Evolutionary conservation across 2,888 invertebrate species (phyloP), one percentile per base, ranked within the genome.

Genomic region (Acanthosepion esculentum): DNA sequence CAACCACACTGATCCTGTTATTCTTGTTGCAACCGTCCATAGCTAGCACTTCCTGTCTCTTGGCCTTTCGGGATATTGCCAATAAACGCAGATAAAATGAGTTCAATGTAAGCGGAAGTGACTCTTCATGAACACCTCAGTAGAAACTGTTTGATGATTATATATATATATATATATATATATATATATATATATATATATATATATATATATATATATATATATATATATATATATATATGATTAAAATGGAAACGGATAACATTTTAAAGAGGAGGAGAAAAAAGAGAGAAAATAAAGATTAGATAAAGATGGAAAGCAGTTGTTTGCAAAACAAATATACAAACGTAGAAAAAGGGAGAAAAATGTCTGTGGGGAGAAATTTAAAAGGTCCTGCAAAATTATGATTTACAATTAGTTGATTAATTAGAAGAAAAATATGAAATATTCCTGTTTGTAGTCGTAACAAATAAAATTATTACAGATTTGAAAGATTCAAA

Each of bases 61-160:
- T 78, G 78, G 78, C 78, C n/a, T 78, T 78, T 78, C 78, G 78
- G 78, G 78, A 78, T 78, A 78, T 78, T 78, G 33, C 78, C 12
- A 78, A 78, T 78, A 78, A 78, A 78, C 78, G n/a, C 78, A 78
- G 78, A 78, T n/a, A 78, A 78, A 78, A 78, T 78, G 78, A 78
- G 78, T 78, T 78, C 78, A 78, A 78, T 78, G 78, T 78, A 78
- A 78, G n/a, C 78, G 78, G 78, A 78, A 78, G 78, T 78, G n/a
- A 78, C 78, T 78, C 78, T 78, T 78, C 78, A 78, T n/a, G 78
- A 78, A 78, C 78, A 78, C n/a, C 78, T n/a, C n/a, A 33, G 78
- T 18, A 78, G 15, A 78, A 78, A 78, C 33, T 78, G 78, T 78
- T 78, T 78, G 78, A 78, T 78, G 78, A 18, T 78, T 41, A 26